Evolutionary conservation across 2,113 vertebrate genomes (phyloP), one percentile per base, ranked within the genome.

Genomic region (Onychostruthus taczanowskii): DNA sequence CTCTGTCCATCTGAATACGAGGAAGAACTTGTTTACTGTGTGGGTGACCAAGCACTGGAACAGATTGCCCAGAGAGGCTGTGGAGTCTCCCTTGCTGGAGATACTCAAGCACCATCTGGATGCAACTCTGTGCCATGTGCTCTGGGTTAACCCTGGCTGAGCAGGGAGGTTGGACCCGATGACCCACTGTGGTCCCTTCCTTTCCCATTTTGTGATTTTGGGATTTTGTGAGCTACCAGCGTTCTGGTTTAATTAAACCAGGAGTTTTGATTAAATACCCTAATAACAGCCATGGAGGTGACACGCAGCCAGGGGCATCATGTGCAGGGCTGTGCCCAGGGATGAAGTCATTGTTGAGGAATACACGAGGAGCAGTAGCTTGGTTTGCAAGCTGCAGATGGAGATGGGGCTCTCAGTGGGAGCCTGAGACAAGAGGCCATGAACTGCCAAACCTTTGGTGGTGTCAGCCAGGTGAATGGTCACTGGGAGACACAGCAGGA

Each of bases 131-230:
- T 58, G 59, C 50, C 6, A 4, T 20, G 18, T 58, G 22, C 19
- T 81, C 22, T 81, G 27, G 27, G 15, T 37, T 66, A 37, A 16
- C 3, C 37, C 18, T 66, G 59, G 8, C 5, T 66, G 59, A 58
- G 18, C 35, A 50, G 22, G 31, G 27, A 50, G 14, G 17, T 43
- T 50, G 50, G 26, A 28, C 21, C 17, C 0, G 0, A 22, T 58
- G 31, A 66, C 15, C 20, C 4, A 5, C 30, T 43, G 49, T 79
- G 41, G 5, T 49, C 11, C 49, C 16, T 63, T 70, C 47, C 30
- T 72, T 41, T 56, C 19, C 21, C 21, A 43, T 35, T 55, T 55
- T 79, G 20, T 47, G 16, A 39, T 41, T 70, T 56, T 47, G n/a
- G 16, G 30, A 30, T 47, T 87, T 87, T 66, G 10, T 56, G 49